Percentiles rank a stretch among this genome's conserved stretches.
Conservation (phyloP, 2,113 vertebrate species). For the Chionodraco myersi region DNA sequence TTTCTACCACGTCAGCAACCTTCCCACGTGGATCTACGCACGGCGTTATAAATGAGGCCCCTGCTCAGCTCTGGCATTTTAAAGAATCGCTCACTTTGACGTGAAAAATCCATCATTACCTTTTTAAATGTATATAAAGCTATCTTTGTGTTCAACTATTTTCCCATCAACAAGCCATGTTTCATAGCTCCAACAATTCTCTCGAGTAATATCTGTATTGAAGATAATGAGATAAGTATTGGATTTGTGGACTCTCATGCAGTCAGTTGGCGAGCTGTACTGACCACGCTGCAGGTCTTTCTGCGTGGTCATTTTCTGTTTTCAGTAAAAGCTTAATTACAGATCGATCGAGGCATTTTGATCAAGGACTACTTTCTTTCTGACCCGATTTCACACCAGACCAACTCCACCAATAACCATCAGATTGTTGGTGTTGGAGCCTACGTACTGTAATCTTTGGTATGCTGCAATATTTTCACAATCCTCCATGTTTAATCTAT, state of each 20-base stretch:
- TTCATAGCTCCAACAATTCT: background rate
- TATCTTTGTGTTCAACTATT: background rate
- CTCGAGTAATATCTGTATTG: background rate
- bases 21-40: too few relatives aligned
- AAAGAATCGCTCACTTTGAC: background rate
- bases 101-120: background rate
- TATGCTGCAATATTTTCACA: background rate
- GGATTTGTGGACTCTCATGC: background rate
- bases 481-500: constrained; percentile 1
- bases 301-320: background rate
- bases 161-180: background rate
- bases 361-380: background rate
- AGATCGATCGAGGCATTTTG: background rate
- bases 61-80: background rate
- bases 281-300: background rate
- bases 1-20: too few relatives aligned
- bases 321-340: background rate
- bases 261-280: background rate
- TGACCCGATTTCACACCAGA: constrained; percentile 1
- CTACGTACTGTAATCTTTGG: background rate
- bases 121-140: background rate
- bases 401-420: background rate
- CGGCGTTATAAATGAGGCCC: too few relatives aligned
- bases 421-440: background rate
- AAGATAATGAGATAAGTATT: background rate